These are phyloP conservation scores for Callaeas wilsoni DNA, from an alignment of 2,113 vertebrate species.

Conservation along the genomic window DNA sequence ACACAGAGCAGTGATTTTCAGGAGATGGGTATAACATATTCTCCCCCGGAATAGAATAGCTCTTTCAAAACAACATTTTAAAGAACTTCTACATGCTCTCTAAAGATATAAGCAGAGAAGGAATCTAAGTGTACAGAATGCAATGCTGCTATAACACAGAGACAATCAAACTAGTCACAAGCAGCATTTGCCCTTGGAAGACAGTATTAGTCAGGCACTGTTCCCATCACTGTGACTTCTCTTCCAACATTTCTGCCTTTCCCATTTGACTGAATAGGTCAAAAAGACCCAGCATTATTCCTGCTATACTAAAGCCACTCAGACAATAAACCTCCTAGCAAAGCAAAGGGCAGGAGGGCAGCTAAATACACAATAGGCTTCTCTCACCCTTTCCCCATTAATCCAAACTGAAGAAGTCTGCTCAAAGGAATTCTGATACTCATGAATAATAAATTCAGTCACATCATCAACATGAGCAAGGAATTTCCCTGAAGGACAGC, in stretches of 20 bases:
- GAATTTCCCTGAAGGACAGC: constrained; percentile 22
- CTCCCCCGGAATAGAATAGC: not conserved
- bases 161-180: not conserved
- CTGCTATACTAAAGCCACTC: not conserved
- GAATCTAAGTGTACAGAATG: not conserved
- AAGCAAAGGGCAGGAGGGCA: constrained; percentile 17
- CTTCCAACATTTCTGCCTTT: not conserved
- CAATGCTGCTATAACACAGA: not conserved
- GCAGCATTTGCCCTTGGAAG: not conserved
- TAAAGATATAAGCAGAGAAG: not conserved
- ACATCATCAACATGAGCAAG: not conserved
- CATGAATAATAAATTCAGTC: constrained; percentile 48
- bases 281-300: not conserved
- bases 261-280: not conserved
- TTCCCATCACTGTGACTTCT: not conserved
- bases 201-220: not conserved
- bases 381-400: not conserved
- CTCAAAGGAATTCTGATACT: constrained; percentile 27
- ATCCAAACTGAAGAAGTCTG: not conserved
- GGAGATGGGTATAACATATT: not conserved
- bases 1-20: not conserved
- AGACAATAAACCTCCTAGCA: not conserved
- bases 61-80: not conserved
- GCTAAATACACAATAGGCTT: not conserved
- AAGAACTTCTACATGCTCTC: not conserved